These are phyloP conservation scores for Euwallacea fornicatus DNA, from an alignment of 1,140 invertebrate species.

Conservation along the genomic window DNA sequence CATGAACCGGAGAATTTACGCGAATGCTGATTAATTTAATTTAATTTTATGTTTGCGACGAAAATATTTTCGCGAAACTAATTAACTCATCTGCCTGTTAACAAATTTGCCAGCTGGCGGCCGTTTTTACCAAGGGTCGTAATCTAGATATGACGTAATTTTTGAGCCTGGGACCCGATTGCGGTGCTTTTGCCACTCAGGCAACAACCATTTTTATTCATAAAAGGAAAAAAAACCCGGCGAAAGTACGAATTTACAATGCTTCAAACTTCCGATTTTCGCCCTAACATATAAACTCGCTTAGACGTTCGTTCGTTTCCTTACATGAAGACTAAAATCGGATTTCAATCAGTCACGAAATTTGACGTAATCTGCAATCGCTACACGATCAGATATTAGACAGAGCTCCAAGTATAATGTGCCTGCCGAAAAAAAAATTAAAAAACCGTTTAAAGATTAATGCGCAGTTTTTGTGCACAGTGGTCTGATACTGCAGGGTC, in stretches of 20 bases:
- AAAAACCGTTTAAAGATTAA: conserved; percentile 33
- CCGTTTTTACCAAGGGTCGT: background rate
- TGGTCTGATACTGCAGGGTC: background rate
- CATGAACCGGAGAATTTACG: conserved; percentile 17
- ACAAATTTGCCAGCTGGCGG: conserved; percentile 17
- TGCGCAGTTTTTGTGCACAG: conserved; percentile 9
- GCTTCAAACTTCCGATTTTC: too few relatives aligned
- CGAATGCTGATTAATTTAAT: conserved; percentile 29
- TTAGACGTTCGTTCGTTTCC: background rate
- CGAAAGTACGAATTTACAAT: too few relatives aligned
- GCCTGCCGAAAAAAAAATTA: conserved; percentile 19
- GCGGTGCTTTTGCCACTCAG: too few relatives aligned
- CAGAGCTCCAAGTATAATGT: conserved; percentile 23
- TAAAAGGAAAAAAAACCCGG: too few relatives aligned
- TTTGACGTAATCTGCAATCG: conserved; percentile 40
- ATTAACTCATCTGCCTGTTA: conserved; percentile 29
- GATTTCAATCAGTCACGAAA: conserved; percentile 38
- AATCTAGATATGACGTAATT: too few relatives aligned
- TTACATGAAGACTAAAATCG: conserved; percentile 31
- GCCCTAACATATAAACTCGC: too few relatives aligned
- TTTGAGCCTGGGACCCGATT: too few relatives aligned
- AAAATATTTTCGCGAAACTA: conserved; percentile 24
- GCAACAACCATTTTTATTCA: too few relatives aligned
- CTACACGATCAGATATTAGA: conserved; percentile 39
- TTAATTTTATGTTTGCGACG: conserved; percentile 25